A percentile compares a stretch with the other conserved stretches of the same genome.
These are phyloP conservation scores for Eupithecia inturbata DNA, from an alignment of 2,888 invertebrate species.

Conservation along the genomic window DNA sequence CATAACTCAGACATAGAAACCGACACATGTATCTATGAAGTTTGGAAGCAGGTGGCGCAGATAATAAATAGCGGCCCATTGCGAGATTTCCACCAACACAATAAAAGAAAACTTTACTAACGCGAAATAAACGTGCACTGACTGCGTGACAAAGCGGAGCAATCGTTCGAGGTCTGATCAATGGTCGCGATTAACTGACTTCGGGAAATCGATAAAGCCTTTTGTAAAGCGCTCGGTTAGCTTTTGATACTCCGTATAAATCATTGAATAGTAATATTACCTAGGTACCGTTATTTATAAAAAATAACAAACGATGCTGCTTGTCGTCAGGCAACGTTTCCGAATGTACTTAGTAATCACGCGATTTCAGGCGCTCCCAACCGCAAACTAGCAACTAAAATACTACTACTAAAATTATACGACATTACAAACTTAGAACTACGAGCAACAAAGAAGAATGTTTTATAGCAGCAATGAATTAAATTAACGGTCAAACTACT, in stretches of 20 bases:
- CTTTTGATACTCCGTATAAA: constrained; percentile 24
- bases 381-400: constrained; percentile 22
- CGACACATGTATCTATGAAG: constrained; percentile 61
- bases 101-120: constrained; percentile 41
- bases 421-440: constrained; percentile 28
- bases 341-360: constrained; percentile 33
- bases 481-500: constrained; percentile 46
- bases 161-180: constrained; percentile 40
- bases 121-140: constrained; percentile 38
- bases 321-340: constrained; percentile 40
- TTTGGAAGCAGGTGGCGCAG: constrained; percentile 66
- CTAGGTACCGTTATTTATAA: constrained; percentile 21
- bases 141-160: constrained; percentile 40
- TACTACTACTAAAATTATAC: too few relatives aligned
- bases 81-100: constrained; percentile 38
- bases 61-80: constrained; percentile 48
- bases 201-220: constrained; percentile 40
- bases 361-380: constrained; percentile 31
- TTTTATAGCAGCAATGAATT: constrained; percentile 44
- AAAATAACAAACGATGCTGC: constrained; percentile 25
- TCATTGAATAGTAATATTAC: constrained; percentile 23
- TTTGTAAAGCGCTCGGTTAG: constrained; percentile 29
- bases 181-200: constrained; percentile 40
- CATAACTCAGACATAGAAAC: constrained; percentile 61
- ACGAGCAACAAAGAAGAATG: constrained; percentile 35